Base-by-base conservation (phyloP, 2,797 vertebrate genomes). In the Sebastes oblongus region DNA sequence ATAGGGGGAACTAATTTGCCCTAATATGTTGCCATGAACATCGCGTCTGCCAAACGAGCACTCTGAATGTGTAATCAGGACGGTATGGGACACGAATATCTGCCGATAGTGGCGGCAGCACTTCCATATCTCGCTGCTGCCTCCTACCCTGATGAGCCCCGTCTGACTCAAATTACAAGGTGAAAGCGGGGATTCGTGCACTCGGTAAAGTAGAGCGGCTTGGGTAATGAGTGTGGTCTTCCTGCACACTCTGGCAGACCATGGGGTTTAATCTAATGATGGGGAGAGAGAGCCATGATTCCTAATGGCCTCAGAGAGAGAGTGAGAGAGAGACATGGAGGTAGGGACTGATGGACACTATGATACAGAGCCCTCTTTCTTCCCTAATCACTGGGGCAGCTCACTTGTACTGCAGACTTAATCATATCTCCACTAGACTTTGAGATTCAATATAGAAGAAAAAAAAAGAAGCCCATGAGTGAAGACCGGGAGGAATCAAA, bases 251-350 rank as follows among this genome's bases (percentile, higher is more conserved):
- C 70, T 80, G 86, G 80, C 85, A 90, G 88, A 89, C 86, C 86
- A 89, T 83, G 75, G 85, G 70, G 89, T 82, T 72, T 95, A 92
- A 95, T 95, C 94, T 93, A 95, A 95, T 95, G 91, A 95, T 67
- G 82, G 22, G 54, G 60, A 82, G 76, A 82, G 77, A 83, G 75
- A 87, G 78, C 78, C 64, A 78, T 62, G 82, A 77, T 52, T 83
- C 79, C 79, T 91, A 92, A 94, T 93, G 82, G 87, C 75, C 70
- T 66, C 78, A 78, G 70, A 65, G 67, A 75, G 81, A 62, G 39
- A 42, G 39, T 16, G 6, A 42, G 39, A 42, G 39, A 42, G 2
- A 75, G 70, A 77, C 39, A 62, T 25, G 27, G 42, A 82, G 62
- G 78, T 74, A 32, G 74, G 36, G 66, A 50, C 78, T 68, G 83